These are phyloP conservation scores for Mormyrus lacerda DNA, from an alignment of 2,113 vertebrate species.

Conservation along the genomic window DNA sequence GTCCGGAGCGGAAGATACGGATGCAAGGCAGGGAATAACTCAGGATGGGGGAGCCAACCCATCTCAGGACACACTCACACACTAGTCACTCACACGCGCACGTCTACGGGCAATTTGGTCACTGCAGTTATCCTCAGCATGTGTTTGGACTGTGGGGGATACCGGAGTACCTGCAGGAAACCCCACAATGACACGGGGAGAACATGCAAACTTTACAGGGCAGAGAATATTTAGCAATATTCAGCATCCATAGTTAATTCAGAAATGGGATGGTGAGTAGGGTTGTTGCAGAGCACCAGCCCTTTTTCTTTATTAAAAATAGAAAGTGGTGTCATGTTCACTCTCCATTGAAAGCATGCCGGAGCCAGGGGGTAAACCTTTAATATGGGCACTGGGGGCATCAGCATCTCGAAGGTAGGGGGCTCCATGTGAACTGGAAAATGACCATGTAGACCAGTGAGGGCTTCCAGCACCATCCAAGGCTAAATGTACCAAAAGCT, in stretches of 20 bases:
- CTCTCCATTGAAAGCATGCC: slow-evolving; percentile 51
- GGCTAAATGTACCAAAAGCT: slow-evolving; percentile 54
- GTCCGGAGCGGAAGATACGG: neutral
- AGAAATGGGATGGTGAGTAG: slow-evolving; percentile 22
- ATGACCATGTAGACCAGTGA: slow-evolving; percentile 34
- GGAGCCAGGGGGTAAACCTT: slow-evolving; percentile 43
- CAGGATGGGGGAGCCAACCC: too few species aligned
- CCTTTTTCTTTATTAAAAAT: slow-evolving; percentile 49
- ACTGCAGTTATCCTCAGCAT: neutral
- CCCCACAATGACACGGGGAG: neutral
- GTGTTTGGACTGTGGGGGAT: neutral
- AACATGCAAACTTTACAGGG: neutral
- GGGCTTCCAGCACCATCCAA: slow-evolving; percentile 44
- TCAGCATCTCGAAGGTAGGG: slow-evolving; percentile 44
- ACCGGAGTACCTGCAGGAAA: neutral
- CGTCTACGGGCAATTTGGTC: neutral
- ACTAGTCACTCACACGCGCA: neutral
- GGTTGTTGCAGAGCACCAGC: slow-evolving; percentile 44
- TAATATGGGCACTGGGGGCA: slow-evolving; percentile 46
- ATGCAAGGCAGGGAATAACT: neutral
- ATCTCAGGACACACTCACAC: neutral
- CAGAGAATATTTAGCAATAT: neutral
- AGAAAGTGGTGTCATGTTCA: slow-evolving; percentile 52
- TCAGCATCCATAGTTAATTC: slow-evolving; percentile 34
- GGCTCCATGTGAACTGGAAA: slow-evolving; percentile 46